Evolutionary conservation across 2,888 invertebrate genomes (phyloP), one percentile per base, ranked within the genome.

Genomic region (Encarsia formosa): DNA sequence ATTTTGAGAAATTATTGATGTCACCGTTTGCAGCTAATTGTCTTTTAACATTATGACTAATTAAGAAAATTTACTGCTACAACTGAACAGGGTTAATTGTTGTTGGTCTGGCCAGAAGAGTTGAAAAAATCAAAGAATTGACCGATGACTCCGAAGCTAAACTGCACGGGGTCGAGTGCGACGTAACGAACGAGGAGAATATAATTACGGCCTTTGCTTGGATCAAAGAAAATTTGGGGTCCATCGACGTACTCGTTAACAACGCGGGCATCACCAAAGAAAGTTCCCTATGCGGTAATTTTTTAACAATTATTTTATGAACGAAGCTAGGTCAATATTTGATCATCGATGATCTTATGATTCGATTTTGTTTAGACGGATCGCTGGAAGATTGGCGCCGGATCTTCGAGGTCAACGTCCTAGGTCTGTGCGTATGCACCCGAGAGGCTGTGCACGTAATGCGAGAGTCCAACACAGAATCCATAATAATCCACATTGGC

Each of bases 401-500:
- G 52, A 49, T 60, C 1, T 40, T 67, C 22, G 59, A 62, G 20
- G 60, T 65, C 9, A 68, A 69, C 39, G 64, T 68, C n/a, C 56
- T 68, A 58, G 70, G 68, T 22, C 26, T 65, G 31, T 56, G 66
- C 31, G 58, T 64, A 4, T 69, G 69, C 43, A 62, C 65, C 18
- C 61, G 63, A 26, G 59, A 61, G 45, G 65, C 66, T 11, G 32
- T 66, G 2, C 68, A 66, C 3, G 53, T 62, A 5, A 83, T 84
- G 82, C 73, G 76, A 11, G 74, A 75, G 34, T 67, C 71, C 20
- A 70, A 73, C 1, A 70, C 71, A 3, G 79, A 80, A 48, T 81
- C 81, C 0, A 79, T 83, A 50, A 78, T 85, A 43, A 76, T 85
- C 40, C 75, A 83, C 42, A 75, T 84, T 50, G 81, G 80, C 68